phyloP scores from a whole-genome alignment of 2,888 invertebrate genomes.

The Zygogramma bicolorata region DNA sequence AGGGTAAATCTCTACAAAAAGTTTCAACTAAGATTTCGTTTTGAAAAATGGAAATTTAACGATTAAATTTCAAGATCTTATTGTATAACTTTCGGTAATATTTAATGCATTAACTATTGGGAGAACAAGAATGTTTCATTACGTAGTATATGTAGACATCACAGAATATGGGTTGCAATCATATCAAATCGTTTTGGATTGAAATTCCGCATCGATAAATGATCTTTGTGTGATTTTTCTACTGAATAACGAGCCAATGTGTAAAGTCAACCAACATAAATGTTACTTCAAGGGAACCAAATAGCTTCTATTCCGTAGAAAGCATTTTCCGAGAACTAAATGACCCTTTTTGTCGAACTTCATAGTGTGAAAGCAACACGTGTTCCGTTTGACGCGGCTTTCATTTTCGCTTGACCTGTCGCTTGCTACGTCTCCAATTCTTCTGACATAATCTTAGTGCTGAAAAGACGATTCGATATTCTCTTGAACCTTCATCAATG shows the following conservation, averaged over 20 bases:
- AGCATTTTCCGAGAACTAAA: neutral
- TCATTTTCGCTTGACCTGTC: slow-evolving; percentile 9
- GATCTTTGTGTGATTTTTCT: too few relatives aligned
- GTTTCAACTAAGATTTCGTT: too few relatives aligned
- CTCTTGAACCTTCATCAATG: neutral
- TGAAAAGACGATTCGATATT: neutral
- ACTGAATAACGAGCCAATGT: neutral
- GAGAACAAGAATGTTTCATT: too few relatives aligned
- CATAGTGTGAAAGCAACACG: slow-evolving; percentile 1
- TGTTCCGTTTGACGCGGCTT: neutral
- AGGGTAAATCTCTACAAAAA: too few relatives aligned
- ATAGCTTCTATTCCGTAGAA: neutral
- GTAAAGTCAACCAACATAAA: neutral
- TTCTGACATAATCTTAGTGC: slow-evolving; percentile 2
- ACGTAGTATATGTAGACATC: too few relatives aligned
- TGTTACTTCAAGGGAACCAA: neutral
- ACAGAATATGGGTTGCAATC: too few relatives aligned
- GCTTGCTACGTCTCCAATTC: neutral
- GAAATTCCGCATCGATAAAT: too few relatives aligned
- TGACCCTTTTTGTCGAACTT: neutral
- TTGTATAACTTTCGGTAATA: too few relatives aligned
- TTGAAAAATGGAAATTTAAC: too few relatives aligned
- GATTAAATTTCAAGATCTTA: too few relatives aligned
- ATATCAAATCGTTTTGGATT: too few relatives aligned
- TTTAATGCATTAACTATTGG: too few relatives aligned